phyloP scores from a whole-genome alignment of 2,888 invertebrate species.

The Lepas anatifera region DNA sequence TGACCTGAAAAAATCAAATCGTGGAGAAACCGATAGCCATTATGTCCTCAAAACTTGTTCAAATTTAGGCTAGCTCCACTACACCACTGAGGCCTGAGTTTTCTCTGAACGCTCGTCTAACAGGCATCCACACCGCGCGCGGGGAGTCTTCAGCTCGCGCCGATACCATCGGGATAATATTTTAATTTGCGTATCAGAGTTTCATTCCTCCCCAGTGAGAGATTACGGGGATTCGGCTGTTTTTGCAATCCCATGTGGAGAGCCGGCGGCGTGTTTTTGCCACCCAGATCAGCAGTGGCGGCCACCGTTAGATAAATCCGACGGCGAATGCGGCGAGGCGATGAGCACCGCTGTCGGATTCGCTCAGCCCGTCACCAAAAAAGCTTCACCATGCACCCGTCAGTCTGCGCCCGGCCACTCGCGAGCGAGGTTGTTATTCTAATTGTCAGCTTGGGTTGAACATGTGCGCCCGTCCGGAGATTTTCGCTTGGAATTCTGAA shows the following conservation, averaged over 20 bases:
- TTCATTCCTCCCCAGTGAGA: conserved; percentile 12
- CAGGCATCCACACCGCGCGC: too few relatives aligned
- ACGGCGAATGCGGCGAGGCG: neutral
- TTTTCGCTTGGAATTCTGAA: too few relatives aligned
- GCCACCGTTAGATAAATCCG: conserved; percentile 4
- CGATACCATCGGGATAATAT: conserved; percentile 9
- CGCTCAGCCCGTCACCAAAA: neutral
- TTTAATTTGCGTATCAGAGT: conserved; percentile 12
- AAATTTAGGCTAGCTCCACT: too few relatives aligned
- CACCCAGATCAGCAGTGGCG: neutral
- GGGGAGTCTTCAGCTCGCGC: neutral
- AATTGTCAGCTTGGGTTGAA: too few relatives aligned
- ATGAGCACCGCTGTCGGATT: neutral
- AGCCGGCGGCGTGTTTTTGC: neutral
- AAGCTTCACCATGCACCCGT: neutral
- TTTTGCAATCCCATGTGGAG: conserved; percentile 6
- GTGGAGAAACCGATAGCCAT: too few relatives aligned
- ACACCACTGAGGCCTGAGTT: too few relatives aligned
- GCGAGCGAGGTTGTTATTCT: too few relatives aligned
- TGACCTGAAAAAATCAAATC: too few relatives aligned
- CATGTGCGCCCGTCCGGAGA: too few relatives aligned
- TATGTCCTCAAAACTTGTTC: too few relatives aligned
- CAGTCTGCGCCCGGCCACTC: too few relatives aligned
- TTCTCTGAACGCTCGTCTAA: too few relatives aligned
- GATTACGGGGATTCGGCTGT: neutral